A percentile compares a stretch with the other conserved stretches of the same genome.
phyloP scores from a whole-genome alignment of 2,797 vertebrate genomes.

The Varecia variegata region DNA sequence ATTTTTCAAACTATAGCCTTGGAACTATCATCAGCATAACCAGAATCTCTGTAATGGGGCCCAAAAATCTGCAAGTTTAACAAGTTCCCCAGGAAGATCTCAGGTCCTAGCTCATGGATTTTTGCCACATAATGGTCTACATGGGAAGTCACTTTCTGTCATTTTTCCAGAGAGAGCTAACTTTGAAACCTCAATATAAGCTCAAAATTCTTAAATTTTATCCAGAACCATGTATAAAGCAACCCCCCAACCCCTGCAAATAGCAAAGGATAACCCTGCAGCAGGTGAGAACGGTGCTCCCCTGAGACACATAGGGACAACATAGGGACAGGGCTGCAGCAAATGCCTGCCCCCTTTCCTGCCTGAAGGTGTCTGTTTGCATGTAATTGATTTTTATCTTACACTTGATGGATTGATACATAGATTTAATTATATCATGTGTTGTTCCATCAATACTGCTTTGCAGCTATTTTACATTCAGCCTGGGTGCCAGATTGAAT shows the following conservation, averaged over 20 bases:
- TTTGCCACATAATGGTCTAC: neutral
- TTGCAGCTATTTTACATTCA: constrained; percentile 76
- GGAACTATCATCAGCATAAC: neutral
- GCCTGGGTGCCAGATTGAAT: constrained; percentile 77
- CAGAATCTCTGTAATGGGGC: neutral
- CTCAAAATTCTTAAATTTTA: neutral
- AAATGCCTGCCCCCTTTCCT: neutral
- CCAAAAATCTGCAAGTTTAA: neutral
- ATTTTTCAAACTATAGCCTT: neutral
- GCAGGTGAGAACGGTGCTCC: neutral
- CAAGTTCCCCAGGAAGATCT: neutral
- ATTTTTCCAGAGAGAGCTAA: neutral
- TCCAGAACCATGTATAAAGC: neutral
- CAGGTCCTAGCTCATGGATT: neutral
- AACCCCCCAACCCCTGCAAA: neutral
- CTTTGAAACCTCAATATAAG: neutral
- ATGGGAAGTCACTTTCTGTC: neutral
- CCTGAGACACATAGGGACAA: neutral
- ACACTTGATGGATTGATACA: constrained; percentile 69
- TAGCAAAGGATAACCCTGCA: neutral
- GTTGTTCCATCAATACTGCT: constrained; percentile 70
- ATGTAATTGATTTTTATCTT: constrained; percentile 68
- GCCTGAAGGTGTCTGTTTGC: constrained; percentile 38
- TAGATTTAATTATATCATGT: constrained; percentile 76
- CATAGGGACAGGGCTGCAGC: neutral